Evolutionary conservation across 2,797 vertebrate species (phyloP).

Genomic region (Hoplostethus atlanticus): DNA sequence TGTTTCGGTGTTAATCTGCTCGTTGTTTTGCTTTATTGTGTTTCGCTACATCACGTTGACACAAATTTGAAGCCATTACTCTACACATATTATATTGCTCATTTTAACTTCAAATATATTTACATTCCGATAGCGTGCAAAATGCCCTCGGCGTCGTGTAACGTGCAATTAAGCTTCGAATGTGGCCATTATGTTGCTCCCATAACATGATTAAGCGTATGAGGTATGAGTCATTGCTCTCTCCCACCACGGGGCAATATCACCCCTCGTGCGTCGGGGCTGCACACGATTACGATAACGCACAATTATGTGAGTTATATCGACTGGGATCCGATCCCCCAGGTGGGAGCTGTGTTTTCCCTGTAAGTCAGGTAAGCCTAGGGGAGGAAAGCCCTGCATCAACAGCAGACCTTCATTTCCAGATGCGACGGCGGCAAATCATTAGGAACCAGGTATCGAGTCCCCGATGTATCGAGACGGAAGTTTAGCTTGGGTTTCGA

Average conservation of each 20-base stretch:
- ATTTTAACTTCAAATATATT: slow-evolving; percentile 56
- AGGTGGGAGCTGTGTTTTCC: slow-evolving; percentile 7
- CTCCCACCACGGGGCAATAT: slow-evolving; percentile 25
- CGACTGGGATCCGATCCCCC: background rate
- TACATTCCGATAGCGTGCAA: slow-evolving; percentile 55
- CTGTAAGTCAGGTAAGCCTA: background rate
- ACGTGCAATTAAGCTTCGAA: slow-evolving; percentile 57
- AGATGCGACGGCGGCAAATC: too few species aligned
- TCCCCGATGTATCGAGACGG: too few species aligned
- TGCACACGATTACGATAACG: slow-evolving; percentile 31
- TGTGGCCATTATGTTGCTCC: slow-evolving; percentile 33
- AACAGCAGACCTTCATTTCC: too few species aligned
- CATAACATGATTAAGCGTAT: slow-evolving; percentile 50
- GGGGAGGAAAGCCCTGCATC: too few species aligned
- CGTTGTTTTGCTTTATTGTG: background rate
- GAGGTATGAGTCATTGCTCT: slow-evolving; percentile 64
- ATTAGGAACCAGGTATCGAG: too few species aligned
- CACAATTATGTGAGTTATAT: slow-evolving; percentile 20
- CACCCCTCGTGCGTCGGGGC: slow-evolving; percentile 23
- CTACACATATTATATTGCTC: slow-evolving; percentile 27
- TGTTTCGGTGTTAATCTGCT: slow-evolving; percentile 32
- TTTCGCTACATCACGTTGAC: slow-evolving; percentile 9
- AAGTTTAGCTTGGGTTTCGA: too few species aligned
- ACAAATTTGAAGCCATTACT: slow-evolving; percentile 55
- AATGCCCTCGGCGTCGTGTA: slow-evolving; percentile 36